Evolutionary conservation across 2,113 vertebrate species (phyloP).

Genomic region (Riparia riparia): DNA sequence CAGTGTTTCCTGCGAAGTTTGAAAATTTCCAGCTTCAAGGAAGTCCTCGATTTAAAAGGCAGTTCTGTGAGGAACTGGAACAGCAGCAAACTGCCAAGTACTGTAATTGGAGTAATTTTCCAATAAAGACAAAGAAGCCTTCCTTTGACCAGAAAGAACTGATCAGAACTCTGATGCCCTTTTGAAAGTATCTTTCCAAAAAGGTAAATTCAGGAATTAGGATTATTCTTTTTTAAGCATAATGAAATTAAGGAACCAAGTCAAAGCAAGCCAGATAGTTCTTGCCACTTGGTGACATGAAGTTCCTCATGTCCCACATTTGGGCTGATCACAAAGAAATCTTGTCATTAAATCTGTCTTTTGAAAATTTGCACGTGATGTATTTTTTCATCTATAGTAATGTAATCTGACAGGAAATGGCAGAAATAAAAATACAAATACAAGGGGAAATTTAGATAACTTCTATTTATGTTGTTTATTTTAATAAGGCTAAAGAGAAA

Average conservation of each 20-base stretch:
- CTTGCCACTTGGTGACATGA: neutral
- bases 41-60: neutral
- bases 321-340: neutral
- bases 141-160: too few relatives aligned
- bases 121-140: neutral
- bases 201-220: neutral
- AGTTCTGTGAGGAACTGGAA: neutral
- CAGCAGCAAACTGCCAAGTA: neutral
- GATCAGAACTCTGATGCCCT: neutral
- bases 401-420: neutral
- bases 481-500: neutral
- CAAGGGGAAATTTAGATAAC: neutral
- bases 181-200: neutral
- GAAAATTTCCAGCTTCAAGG: neutral
- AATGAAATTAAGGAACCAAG: neutral
- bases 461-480: neutral
- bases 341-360: neutral
- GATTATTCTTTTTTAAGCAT: neutral
- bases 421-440: neutral
- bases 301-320: neutral
- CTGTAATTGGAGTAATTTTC: neutral
- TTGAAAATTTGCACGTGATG: neutral
- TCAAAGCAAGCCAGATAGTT: neutral
- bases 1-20: neutral
- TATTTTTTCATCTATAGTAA: neutral